Evolutionary conservation across 2,113 vertebrate genomes (phyloP), one percentile per base, ranked within the genome.

Genomic region (Jacana jacana): DNA sequence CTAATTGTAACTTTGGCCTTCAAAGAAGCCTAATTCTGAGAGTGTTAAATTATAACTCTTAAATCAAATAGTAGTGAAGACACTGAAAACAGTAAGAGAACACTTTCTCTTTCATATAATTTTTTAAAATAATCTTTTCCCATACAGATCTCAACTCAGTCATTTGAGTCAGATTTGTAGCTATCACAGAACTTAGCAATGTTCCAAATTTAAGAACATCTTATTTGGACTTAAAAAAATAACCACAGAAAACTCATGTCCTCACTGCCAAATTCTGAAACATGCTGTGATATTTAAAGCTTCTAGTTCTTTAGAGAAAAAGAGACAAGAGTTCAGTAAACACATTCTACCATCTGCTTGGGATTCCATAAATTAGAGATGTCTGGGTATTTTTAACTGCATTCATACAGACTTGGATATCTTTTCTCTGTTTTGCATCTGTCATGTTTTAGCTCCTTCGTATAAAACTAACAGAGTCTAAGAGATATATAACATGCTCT

Each of bases 291-390:
- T 96, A 96, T 96, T 95, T 96, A 96, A 95, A 96, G 96, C 95
- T 95, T 81, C 92, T 77, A 51, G 42, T 79, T 95, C 92, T 96
- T 96, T 42, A 71, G 77, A 95, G 86, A 65, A 88, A 91, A 89
- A 69, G 72, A 95, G 60, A 81, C 24, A 55, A 93, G 83, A 93
- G 88, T 91, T 96, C 93, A 96, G 80, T 89, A 96, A 97, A 95
- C 86, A 96, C 79, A 93, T 94, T 96, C 80, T 88, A 69, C 96
- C 96, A 97, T 97, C 96, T 97, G 95, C 83, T 95, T 96, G 95
- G 93, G 96, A 96, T 96, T 96, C 96, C 96, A 97, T 96, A 96
- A 97, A 96, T 96, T 96, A 96, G 96, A 96, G 93, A 96, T 96
- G 92, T 92, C 96, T 96, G 88, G 73, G 19, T 97, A 96, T 96